phyloP scores from a whole-genome alignment of 2,797 vertebrate genomes.

The Echiichthys vipera region DNA sequence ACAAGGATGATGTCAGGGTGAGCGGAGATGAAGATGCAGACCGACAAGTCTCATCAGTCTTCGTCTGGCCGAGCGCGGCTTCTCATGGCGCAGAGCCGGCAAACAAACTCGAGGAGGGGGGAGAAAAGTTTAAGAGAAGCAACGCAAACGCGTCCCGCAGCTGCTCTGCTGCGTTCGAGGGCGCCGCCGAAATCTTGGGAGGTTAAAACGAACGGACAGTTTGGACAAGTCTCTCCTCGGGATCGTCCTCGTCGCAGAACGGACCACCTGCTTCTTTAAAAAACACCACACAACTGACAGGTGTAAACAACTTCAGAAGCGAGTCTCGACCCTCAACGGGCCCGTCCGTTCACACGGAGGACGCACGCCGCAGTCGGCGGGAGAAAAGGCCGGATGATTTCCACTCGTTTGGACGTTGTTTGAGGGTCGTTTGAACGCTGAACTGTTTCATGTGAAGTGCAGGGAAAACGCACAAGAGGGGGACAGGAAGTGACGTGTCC shows the following conservation, averaged over 20 bases:
- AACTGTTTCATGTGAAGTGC: not conserved
- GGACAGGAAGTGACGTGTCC: conserved; percentile 25
- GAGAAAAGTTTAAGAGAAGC: conserved; percentile 47
- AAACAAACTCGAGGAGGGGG: conserved; percentile 21
- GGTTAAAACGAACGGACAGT: conserved; percentile 67
- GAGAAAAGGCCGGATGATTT: too few relatives aligned
- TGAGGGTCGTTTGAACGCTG: conserved; percentile 6
- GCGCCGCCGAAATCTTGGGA: not conserved
- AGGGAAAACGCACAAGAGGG: not conserved
- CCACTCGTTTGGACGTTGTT: conserved; percentile 26
- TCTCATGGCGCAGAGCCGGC: not conserved
- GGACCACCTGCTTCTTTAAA: conserved; percentile 58
- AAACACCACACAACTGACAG: conserved; percentile 55
- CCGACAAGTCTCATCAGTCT: conserved; percentile 69
- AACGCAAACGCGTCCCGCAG: conserved; percentile 10
- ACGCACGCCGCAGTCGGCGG: not conserved
- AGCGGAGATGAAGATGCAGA: conserved; percentile 61
- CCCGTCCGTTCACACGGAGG: not conserved
- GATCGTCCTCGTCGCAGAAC: conserved; percentile 36
- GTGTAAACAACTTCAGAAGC: conserved; percentile 40
- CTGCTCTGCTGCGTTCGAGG: conserved; percentile 16
- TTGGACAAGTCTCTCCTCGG: conserved; percentile 31
- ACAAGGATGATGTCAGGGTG: conserved; percentile 43
- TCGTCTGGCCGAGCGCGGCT: conserved; percentile 24
- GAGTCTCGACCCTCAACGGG: conserved; percentile 13